Evolutionary conservation across 2,888 invertebrate genomes (phyloP).

Genomic region (Patella depressa): DNA sequence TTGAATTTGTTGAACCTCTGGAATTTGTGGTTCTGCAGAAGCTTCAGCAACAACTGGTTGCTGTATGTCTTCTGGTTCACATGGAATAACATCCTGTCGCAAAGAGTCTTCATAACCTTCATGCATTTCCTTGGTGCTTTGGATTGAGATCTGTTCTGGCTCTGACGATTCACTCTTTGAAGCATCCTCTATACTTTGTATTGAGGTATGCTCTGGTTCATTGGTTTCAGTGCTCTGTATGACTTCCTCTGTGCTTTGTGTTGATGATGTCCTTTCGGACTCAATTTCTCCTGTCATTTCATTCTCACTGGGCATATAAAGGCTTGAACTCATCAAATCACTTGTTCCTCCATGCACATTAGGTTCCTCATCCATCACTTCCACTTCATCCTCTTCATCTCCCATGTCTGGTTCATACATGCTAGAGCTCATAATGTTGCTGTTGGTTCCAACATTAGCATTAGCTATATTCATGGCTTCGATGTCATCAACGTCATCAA

Average conservation of each 20-base stretch:
- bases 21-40: too few relatives aligned
- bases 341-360: background rate
- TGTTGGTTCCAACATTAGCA: too few relatives aligned
- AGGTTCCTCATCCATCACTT: background rate
- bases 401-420: background rate
- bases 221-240: too few relatives aligned
- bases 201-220: too few relatives aligned
- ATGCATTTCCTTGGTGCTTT: too few relatives aligned
- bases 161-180: too few relatives aligned
- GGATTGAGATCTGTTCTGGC: too few relatives aligned
- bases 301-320: background rate
- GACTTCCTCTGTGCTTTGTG: background rate
- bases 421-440: background rate
- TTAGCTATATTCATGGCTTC: too few relatives aligned
- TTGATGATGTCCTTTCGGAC: background rate
- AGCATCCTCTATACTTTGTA: too few relatives aligned
- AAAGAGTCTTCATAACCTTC: background rate
- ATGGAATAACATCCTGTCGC: background rate
- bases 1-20: background rate
- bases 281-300: constrained; percentile 4
- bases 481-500: too few relatives aligned
- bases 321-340: constrained; percentile 4
- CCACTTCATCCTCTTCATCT: background rate
- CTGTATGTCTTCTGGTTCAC: too few relatives aligned
- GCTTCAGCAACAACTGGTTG: too few relatives aligned